These are phyloP conservation scores for Schlechtendalia chinensis DNA, from an alignment of 1,140 invertebrate species.

Conservation along the genomic window DNA sequence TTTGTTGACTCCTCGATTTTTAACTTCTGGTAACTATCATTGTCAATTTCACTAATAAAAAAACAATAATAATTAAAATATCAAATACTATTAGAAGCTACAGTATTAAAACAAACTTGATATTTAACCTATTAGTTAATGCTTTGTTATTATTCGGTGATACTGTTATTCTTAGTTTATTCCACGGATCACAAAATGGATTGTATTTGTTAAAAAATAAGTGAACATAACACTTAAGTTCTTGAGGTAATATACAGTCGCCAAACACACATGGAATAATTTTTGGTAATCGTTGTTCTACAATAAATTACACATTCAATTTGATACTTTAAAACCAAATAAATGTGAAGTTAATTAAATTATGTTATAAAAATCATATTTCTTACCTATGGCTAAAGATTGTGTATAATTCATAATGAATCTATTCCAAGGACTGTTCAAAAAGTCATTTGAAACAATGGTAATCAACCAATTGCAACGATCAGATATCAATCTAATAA, in stretches of 20 bases:
- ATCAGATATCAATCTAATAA: conserved; percentile 70
- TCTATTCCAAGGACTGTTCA: conserved; percentile 66
- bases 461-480: conserved; percentile 71
- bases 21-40: neutral
- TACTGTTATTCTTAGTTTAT: neutral
- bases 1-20: neutral
- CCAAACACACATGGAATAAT: conserved; percentile 45
- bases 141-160: neutral
- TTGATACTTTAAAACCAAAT: neutral
- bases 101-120: no score
- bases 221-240: conserved; percentile 43
- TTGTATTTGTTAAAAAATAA: conserved; percentile 33
- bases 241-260: conserved; percentile 39
- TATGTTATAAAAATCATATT: conserved; percentile 7
- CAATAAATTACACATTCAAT: neutral
- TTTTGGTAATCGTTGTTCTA: conserved; percentile 30
- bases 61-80: neutral
- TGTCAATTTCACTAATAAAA: neutral
- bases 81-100: neutral
- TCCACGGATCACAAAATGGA: conserved; percentile 38
- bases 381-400: conserved; percentile 69
- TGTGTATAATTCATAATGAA: conserved; percentile 74
- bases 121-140: conserved; percentile 20
- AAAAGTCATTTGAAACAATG: conserved; percentile 70
- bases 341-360: neutral